Evolutionary conservation across 2,888 invertebrate genomes (phyloP), one percentile per base, ranked within the genome.

Genomic region (Chelonus formosanus): DNA sequence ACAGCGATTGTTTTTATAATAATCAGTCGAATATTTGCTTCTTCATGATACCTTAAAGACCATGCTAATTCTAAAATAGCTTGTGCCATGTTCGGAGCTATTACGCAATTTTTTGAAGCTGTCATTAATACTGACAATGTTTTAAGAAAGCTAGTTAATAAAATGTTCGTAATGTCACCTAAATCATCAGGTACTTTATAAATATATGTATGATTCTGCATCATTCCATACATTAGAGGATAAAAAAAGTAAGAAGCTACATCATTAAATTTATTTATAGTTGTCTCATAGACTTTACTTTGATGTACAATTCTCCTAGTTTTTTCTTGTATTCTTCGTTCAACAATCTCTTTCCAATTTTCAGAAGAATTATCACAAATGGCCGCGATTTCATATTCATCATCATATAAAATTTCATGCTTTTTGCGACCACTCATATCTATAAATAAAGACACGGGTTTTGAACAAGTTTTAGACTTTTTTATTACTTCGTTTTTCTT

Each of bases 161-260:
- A 77, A 34, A 91, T 86, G 65, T 88, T 89, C 73, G 91, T 91
- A 1, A 88, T 86, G 73, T 92, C 91, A 3, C 70, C 61, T 40
- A 78, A 80, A 59, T 89, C 87, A 57, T 86, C 86, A 5, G 89
- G 79, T 20, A 86, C 86, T 68, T 86, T 86, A 3, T 87, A 86
- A 70, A 86, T 86, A 2, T 88, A 83, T 1, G 86, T 86, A 76
- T 89, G 89, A 50, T 88, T 87, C 45, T 86, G 86, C 0, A 89
- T 89, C 70, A 90, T 89, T 0, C 92, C 92, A 32, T 90, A 88
- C 0, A 94, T 80, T 1, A 95, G 81, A 0, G 95, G 93, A 79
- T 93, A 96, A 84, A 96, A 95, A 80, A 96, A 97, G 54, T 88
- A 87, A 1, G 93, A 92, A 0, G 92, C 92, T 0, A 92, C 90